phyloP scores from a whole-genome alignment of 1,140 invertebrate species.

The Drosophila nigromelanica region DNA sequence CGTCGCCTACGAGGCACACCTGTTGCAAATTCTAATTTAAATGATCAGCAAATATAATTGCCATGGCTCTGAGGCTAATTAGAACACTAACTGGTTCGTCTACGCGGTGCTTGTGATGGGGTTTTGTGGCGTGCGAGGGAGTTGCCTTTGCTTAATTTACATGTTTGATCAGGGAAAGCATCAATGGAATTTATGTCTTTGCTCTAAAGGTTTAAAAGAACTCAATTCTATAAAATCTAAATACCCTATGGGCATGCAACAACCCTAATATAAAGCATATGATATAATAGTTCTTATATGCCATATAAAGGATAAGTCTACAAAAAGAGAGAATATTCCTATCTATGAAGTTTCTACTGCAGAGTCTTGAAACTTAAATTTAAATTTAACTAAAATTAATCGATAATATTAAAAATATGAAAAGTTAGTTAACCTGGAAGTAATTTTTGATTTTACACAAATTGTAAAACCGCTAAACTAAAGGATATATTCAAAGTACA shows the following conservation, averaged over 20 bases:
- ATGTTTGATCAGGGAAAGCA: conserved; percentile 30
- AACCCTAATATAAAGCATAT: too few relatives aligned
- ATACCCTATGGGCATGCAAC: not conserved
- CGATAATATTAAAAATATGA: too few relatives aligned
- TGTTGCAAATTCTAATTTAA: conserved; percentile 76
- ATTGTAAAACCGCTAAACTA: too few relatives aligned
- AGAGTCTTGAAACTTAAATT: too few relatives aligned
- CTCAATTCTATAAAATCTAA: not conserved
- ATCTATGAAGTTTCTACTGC: too few relatives aligned
- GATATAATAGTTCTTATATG: too few relatives aligned
- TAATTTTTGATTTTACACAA: too few relatives aligned
- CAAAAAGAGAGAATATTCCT: too few relatives aligned
- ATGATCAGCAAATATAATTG: conserved; percentile 67
- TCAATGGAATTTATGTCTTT: not conserved
- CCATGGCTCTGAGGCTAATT: conserved; percentile 61
- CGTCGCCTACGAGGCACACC: conserved; percentile 51
- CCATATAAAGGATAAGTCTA: too few relatives aligned
- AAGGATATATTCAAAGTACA: too few relatives aligned
- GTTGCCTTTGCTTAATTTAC: conserved; percentile 34
- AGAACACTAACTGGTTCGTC: conserved; percentile 62
- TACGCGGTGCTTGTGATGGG: conserved; percentile 1
- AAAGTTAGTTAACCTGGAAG: too few relatives aligned
- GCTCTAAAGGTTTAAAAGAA: not conserved
- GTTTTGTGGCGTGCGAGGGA: not conserved
- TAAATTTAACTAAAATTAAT: too few relatives aligned